Evolutionary conservation across 2,888 invertebrate species (phyloP).

Genomic region (Cryptus armator): DNA sequence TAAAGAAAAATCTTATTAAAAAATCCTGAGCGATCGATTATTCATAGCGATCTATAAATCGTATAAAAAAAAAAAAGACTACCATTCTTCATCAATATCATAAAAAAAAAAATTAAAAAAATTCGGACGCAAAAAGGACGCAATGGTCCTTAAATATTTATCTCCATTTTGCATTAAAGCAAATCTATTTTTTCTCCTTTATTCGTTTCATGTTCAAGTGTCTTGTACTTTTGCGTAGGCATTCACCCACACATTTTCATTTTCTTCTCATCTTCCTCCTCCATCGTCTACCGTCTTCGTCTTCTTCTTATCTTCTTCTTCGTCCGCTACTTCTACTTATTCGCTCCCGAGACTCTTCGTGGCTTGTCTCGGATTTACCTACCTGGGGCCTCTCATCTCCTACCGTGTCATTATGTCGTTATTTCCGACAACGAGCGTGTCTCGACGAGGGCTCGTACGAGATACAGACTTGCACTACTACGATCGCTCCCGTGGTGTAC

Average conservation of each 20-base stretch:
- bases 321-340: constrained; percentile 30
- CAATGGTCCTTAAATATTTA: neutral
- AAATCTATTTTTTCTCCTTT: neutral
- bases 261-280: neutral
- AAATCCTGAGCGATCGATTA: no score
- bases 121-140: no score
- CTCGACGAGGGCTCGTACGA: constrained; percentile 75
- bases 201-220: neutral
- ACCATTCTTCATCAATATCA: no score
- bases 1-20: no score
- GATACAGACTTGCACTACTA: constrained; percentile 49
- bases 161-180: neutral
- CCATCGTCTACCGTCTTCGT: neutral
- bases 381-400: constrained; percentile 82
- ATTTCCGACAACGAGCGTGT: constrained; percentile 84
- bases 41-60: no score
- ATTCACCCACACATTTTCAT: constrained; percentile 14
- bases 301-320: constrained; percentile 45
- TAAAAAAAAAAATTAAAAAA: no score
- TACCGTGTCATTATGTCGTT: constrained; percentile 85
- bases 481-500: constrained; percentile 30
- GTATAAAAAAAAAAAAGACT: no score
- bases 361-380: constrained; percentile 80
- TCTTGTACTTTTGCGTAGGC: neutral
- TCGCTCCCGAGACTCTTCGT: constrained; percentile 55